phyloP scores from a whole-genome alignment of 2,113 vertebrate genomes.

The Edolisoma coerulescens region DNA sequence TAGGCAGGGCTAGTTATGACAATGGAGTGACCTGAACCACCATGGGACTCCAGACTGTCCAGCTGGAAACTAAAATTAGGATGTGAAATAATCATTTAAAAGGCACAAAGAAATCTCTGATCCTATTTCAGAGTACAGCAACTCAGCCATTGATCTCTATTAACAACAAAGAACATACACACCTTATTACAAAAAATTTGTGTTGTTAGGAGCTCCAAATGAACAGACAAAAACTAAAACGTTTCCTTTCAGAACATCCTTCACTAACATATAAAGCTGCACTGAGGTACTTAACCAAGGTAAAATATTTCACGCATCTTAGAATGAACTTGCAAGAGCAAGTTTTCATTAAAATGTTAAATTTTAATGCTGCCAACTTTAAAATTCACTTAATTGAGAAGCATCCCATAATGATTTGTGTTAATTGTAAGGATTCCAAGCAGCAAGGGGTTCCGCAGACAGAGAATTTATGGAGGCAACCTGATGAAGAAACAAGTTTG shows the following conservation, averaged over 20 bases:
- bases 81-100: background rate
- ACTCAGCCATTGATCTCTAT: background rate
- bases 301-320: background rate
- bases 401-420: background rate
- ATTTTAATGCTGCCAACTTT: background rate
- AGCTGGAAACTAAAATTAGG: background rate
- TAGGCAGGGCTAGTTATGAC: background rate
- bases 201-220: background rate
- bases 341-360: background rate
- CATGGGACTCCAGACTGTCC: background rate
- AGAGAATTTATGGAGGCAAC: background rate
- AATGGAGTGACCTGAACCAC: background rate
- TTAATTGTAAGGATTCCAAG: background rate
- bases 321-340: background rate
- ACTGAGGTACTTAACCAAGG: background rate
- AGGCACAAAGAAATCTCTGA: background rate
- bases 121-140: background rate
- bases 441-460: background rate
- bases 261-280: background rate
- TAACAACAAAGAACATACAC: background rate
- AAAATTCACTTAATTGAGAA: constrained; percentile 1
- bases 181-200: background rate
- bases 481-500: background rate
- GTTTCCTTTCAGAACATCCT: background rate
- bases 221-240: background rate